Evolutionary conservation across 30 jellyfish, hydroid and myxozoan species (phyloP).

Genomic region (Euphysa ruthae): DNA sequence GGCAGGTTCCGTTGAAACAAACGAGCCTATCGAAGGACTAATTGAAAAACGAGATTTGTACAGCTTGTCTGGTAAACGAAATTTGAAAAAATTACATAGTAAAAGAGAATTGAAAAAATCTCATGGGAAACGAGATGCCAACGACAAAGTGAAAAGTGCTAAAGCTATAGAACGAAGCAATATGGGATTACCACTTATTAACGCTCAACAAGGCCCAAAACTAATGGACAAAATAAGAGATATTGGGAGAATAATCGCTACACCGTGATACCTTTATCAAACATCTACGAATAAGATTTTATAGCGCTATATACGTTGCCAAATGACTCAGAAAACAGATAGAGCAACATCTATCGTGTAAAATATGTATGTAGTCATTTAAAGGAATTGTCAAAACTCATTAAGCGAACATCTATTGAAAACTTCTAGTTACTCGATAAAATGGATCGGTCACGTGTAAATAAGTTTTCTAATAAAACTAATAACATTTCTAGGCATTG

Average conservation of each 20-base stretch:
- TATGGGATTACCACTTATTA: slow-evolving; percentile 51
- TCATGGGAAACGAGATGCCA: slow-evolving; percentile 39
- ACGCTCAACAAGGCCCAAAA: slow-evolving; percentile 70
- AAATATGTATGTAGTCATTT: too few species aligned
- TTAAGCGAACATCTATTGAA: too few species aligned
- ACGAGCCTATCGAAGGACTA: not conserved
- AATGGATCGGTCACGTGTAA: too few species aligned
- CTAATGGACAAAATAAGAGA: slow-evolving; percentile 88
- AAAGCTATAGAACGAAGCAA: slow-evolving; percentile 76
- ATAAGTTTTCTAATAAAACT: too few species aligned
- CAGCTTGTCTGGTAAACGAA: not conserved
- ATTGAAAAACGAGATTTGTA: not conserved
- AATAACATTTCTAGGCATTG: too few species aligned
- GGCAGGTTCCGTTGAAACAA: not conserved
- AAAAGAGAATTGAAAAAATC: slow-evolving; percentile 35
- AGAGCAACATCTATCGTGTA: too few species aligned
- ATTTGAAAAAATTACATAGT: not conserved
- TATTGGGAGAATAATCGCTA: slow-evolving; percentile 82
- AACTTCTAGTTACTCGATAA: too few species aligned
- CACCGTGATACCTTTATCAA: too few species aligned
- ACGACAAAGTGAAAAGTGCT: slow-evolving; percentile 44
- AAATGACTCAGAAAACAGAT: too few species aligned
- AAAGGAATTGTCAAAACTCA: too few species aligned
- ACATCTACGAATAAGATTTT: too few species aligned
- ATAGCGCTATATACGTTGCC: too few species aligned